These are phyloP conservation scores for Argyra leucocephala DNA, from an alignment of 2,888 invertebrate species.

Conservation along the genomic window DNA sequence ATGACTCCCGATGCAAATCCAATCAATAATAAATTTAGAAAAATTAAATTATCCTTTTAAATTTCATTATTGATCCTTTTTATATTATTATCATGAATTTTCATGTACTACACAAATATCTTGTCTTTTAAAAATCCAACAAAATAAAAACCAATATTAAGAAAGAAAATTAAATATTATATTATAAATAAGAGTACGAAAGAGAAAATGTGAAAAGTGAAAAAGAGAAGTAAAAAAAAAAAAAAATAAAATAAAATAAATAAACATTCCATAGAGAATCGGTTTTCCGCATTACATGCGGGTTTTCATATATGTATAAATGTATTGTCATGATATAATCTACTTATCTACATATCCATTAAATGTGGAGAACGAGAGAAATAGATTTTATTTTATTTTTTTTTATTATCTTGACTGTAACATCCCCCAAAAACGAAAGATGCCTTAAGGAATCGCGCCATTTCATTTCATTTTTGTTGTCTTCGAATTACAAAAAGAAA, in stretches of 20 bases:
- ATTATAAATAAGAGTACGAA: no score
- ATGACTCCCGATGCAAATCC: no score
- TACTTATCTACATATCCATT: not conserved
- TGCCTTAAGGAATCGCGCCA: no score
- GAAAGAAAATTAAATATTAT: no score
- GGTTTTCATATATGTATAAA: not conserved
- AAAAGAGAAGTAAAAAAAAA: not conserved
- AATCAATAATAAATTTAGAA: not conserved
- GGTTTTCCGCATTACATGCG: constrained; percentile 1
- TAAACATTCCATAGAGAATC: not conserved
- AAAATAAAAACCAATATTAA: not conserved
- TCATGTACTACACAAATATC: no score
- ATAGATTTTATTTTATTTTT: not conserved
- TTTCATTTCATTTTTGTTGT: no score
- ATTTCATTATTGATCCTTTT: not conserved
- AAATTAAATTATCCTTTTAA: constrained; percentile 4
- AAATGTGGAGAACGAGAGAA: not conserved
- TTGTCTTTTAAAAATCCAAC: no score
- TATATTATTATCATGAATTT: not conserved
- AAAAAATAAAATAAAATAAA: not conserved
- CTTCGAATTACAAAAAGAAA: no score
- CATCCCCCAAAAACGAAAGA: no score
- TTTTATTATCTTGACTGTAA: no score
- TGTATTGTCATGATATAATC: constrained; percentile 1
- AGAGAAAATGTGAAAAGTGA: not conserved